A percentile compares a stretch with the other conserved stretches of the same genome.
These are phyloP conservation scores for Linurgus olivaceus DNA, from an alignment of 2,797 vertebrate genomes.

Conservation along the genomic window DNA sequence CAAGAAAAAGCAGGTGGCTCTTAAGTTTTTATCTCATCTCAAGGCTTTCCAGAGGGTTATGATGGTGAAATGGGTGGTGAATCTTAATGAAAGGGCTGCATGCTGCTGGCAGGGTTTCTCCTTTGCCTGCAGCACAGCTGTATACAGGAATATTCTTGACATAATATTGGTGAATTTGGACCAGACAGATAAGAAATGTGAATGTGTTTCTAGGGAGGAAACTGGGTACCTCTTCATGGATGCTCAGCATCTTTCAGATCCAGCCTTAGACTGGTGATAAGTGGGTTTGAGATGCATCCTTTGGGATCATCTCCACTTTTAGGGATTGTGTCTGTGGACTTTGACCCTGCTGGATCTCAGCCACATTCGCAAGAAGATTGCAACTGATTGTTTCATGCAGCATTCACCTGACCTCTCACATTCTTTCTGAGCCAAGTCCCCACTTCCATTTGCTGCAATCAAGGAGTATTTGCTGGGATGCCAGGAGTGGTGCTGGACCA, in stretches of 20 bases:
- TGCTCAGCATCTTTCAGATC: not conserved
- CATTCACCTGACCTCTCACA: not conserved
- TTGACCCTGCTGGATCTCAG: slow-evolving; percentile 25
- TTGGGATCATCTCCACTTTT: not conserved
- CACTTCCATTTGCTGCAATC: not conserved
- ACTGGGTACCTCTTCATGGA: not conserved
- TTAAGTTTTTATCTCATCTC: not conserved
- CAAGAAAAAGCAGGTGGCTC: not conserved
- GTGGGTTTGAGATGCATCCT: not conserved
- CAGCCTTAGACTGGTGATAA: not conserved
- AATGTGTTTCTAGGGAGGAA: not conserved
- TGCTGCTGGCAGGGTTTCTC: not conserved
- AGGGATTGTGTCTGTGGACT: not conserved
- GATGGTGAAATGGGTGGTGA: not conserved
- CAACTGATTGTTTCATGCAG: slow-evolving; percentile 11
- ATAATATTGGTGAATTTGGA: not conserved
- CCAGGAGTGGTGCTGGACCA: slow-evolving; percentile 19
- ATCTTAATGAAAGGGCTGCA: not conserved
- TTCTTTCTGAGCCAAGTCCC: not conserved
- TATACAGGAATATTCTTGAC: not conserved
- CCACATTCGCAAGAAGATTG: not conserved
- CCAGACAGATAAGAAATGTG: not conserved
- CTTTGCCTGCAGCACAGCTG: not conserved
- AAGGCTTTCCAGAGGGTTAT: not conserved
- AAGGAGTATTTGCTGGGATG: not conserved